Evolutionary conservation across 2,797 vertebrate species (phyloP).

Genomic region (Ibycter americanus): DNA sequence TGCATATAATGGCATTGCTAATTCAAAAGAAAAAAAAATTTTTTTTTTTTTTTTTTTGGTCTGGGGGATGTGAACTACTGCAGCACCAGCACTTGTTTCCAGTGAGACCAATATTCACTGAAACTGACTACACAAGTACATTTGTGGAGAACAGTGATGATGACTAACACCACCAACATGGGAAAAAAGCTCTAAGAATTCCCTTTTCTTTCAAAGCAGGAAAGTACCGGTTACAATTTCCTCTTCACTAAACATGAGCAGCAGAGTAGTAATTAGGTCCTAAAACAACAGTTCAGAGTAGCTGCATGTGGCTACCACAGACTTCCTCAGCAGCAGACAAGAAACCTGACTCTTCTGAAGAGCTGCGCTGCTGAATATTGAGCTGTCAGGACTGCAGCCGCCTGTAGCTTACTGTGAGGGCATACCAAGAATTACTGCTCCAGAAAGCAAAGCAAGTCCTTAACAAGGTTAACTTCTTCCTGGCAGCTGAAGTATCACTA

Average conservation of each 20-base stretch:
- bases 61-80: constrained; percentile 15
- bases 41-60: background rate
- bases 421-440: background rate
- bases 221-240: constrained; percentile 8
- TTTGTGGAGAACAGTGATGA: background rate
- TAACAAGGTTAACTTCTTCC: background rate
- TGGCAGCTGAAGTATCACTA: background rate
- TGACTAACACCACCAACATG: constrained; percentile 21
- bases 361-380: background rate
- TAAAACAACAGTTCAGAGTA: background rate
- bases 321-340: background rate
- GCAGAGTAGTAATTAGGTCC: background rate
- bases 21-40: background rate
- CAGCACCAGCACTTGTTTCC: constrained; percentile 23
- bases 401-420: fast-evolving
- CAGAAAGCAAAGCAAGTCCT: background rate
- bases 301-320: background rate
- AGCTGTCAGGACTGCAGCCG: background rate
- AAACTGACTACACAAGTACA: background rate
- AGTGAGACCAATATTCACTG: background rate
- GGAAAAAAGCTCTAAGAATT: constrained; percentile 51
- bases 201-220: constrained; percentile 38
- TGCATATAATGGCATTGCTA: background rate
- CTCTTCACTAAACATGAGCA: background rate
- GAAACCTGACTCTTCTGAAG: background rate